A percentile compares a stretch with the other conserved stretches of the same genome.
These are phyloP conservation scores for Drosophila elegans DNA, from an alignment of 1,140 invertebrate species.

Conservation along the genomic window DNA sequence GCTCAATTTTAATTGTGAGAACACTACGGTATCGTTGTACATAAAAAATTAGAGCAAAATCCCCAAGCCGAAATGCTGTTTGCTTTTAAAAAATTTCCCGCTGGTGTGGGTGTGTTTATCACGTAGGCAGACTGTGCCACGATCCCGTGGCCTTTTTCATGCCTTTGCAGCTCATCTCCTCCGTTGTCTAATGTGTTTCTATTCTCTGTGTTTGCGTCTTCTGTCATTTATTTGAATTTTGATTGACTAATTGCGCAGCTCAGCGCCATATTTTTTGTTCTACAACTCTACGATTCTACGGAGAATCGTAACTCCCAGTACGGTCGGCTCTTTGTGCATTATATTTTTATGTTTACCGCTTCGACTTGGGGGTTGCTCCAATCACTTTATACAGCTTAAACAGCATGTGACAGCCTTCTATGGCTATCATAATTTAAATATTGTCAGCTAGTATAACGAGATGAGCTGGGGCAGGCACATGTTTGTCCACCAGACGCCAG, in stretches of 20 bases:
- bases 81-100: constrained; percentile 39
- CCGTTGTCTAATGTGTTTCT: constrained; percentile 18
- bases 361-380: constrained; percentile 26
- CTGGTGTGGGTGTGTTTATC: constrained; percentile 58
- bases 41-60: constrained; percentile 80
- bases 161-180: constrained; percentile 46
- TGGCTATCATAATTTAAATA: constrained; percentile 82
- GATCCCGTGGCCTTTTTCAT: constrained; percentile 81
- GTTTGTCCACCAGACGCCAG: constrained; percentile 70
- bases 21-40: constrained; percentile 34
- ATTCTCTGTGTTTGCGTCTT: constrained; percentile 12
- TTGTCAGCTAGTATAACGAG: constrained; percentile 63
- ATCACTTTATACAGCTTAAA: constrained; percentile 11
- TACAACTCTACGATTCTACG: not conserved
- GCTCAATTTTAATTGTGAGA: constrained; percentile 77
- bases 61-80: constrained; percentile 62
- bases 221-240: constrained; percentile 79
- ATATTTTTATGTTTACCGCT: constrained; percentile 50
- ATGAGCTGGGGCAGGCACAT: constrained; percentile 24
- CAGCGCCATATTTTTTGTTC: constrained; percentile 32
- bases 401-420: constrained; percentile 45
- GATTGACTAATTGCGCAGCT: constrained; percentile 80
- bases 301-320: constrained; percentile 3
- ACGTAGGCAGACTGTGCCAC: constrained; percentile 69
- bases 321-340: constrained; percentile 23